These are phyloP conservation scores for Aphodius granarius DNA, from an alignment of 2,888 invertebrate genomes.

Conservation along the genomic window DNA sequence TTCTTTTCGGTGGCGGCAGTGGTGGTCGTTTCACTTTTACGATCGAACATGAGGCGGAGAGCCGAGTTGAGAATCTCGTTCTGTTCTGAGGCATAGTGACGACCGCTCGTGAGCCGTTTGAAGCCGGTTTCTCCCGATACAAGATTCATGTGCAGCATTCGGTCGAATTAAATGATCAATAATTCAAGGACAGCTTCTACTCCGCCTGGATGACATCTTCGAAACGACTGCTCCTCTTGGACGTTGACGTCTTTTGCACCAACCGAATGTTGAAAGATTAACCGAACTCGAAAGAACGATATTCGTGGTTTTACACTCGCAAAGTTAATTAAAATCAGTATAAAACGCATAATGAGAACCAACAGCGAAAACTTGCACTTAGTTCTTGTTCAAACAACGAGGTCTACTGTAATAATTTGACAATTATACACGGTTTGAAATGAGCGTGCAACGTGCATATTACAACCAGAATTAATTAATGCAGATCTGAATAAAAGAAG, in stretches of 20 bases:
- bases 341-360: neutral
- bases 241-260: neutral
- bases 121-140: constrained; percentile 33
- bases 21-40: neutral
- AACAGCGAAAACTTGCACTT: neutral
- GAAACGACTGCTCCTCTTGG: constrained; percentile 33
- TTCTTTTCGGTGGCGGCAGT: neutral
- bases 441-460: neutral
- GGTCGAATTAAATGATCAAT: constrained; percentile 54
- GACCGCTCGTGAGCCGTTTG: neutral
- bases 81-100: neutral
- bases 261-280: neutral
- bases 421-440: neutral
- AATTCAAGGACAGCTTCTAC: constrained; percentile 46
- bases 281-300: too few species aligned
- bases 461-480: neutral
- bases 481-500: neutral
- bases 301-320: too few species aligned
- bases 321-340: neutral
- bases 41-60: neutral
- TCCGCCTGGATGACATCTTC: constrained; percentile 47
- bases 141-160: constrained; percentile 51
- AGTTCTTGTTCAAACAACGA: neutral
- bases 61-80: neutral
- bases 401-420: neutral